A percentile compares a stretch with the other conserved stretches of the same genome.
Evolutionary conservation across 2,113 vertebrate species (phyloP).

Genomic region (Hippotragus niger): DNA sequence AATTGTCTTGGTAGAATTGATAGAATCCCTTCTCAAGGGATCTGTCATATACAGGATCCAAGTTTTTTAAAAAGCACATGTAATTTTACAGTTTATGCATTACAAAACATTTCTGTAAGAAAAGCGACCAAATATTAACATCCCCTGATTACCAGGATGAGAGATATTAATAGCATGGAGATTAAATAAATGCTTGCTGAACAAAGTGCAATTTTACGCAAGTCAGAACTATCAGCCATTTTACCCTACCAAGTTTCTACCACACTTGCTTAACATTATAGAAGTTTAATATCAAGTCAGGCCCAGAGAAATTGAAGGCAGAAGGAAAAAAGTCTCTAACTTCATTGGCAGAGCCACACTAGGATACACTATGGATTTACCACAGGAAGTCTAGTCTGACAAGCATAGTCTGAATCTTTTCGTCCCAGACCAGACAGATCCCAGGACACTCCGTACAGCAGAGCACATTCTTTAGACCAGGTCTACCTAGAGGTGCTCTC

Average conservation of each 20-base stretch:
- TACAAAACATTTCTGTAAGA: slow-evolving; percentile 7
- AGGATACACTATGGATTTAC: background rate
- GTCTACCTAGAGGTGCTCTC: background rate
- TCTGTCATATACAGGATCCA: background rate
- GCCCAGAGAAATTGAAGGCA: background rate
- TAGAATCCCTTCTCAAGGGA: background rate
- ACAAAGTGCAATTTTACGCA: background rate
- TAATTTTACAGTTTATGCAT: background rate
- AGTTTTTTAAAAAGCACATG: background rate
- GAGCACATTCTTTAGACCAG: background rate
- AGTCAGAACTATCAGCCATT: background rate
- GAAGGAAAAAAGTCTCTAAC: background rate
- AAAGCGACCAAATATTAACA: background rate
- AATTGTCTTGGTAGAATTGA: background rate
- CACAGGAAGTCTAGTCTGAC: background rate
- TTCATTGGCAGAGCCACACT: background rate
- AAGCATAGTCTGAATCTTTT: background rate
- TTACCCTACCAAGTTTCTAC: background rate
- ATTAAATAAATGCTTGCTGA: background rate
- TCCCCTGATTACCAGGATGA: background rate
- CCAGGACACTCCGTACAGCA: background rate
- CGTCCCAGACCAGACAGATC: background rate
- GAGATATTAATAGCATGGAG: background rate
- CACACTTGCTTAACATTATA: background rate
- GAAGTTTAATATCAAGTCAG: background rate